Evolutionary conservation across 2,797 vertebrate genomes (phyloP).

Genomic region (Erpetoichthys calabaricus): DNA sequence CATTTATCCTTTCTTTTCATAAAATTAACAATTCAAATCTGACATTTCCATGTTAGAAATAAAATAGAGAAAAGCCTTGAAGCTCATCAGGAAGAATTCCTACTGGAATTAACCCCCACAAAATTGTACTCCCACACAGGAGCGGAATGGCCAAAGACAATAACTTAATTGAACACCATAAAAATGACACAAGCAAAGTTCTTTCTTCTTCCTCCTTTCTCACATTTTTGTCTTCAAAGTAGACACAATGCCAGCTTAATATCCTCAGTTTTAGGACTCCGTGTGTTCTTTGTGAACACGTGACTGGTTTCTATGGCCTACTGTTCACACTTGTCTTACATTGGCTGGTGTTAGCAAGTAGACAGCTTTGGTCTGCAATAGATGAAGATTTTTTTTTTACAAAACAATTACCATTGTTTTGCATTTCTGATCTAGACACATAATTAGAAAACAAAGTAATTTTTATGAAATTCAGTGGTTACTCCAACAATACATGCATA

Average conservation of each 20-base stretch:
- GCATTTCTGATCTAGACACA: no score
- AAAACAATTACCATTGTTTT: no score
- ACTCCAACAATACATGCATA: no score
- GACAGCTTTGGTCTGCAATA: no score
- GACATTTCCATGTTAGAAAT: constrained; percentile 46
- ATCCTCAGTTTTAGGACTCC: constrained; percentile 19
- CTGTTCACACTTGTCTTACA: constrained; percentile 7
- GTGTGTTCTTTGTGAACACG: constrained; percentile 2
- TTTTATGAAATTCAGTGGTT: no score
- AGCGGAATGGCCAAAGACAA: constrained; percentile 31
- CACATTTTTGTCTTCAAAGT: constrained; percentile 53
- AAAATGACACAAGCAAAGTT: constrained; percentile 53
- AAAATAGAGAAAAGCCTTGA: constrained; percentile 53
- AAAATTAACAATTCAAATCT: constrained; percentile 46
- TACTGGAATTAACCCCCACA: constrained; percentile 35
- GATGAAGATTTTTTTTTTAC: no score
- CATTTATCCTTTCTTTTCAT: constrained; percentile 26
- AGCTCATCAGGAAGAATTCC: constrained; percentile 57
- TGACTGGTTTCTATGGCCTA: constrained; percentile 22
- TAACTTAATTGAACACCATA: constrained; percentile 43
- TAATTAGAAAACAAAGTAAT: no score
- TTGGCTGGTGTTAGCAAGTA: no score
- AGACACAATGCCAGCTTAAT: constrained; percentile 26
- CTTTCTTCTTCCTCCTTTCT: constrained; percentile 42
- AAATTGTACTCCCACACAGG: constrained; percentile 46